Evolutionary conservation across 1,140 invertebrate genomes (phyloP).

Genomic region (Sinella curviseta): DNA sequence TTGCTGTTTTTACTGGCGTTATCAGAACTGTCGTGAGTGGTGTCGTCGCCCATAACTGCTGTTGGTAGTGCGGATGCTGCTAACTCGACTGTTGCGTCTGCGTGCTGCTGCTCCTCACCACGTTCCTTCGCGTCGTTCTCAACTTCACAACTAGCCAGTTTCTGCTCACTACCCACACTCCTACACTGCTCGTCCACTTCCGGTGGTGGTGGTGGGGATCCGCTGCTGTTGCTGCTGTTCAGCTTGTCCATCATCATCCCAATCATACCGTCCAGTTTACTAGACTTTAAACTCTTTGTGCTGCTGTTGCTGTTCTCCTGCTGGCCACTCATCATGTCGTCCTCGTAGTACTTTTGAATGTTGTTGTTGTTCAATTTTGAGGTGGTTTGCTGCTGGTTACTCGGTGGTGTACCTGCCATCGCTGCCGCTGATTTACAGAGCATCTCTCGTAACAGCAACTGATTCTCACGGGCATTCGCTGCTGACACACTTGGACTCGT

Average conservation of each 20-base stretch:
- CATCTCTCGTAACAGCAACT: conserved; percentile 44
- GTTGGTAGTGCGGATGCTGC: neutral
- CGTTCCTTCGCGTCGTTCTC: neutral
- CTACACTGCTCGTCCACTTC: too few species aligned
- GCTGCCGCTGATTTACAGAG: conserved; percentile 34
- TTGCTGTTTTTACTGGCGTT: neutral
- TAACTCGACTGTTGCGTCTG: conserved; percentile 2
- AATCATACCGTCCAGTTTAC: conserved; percentile 1
- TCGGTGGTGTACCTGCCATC: neutral
- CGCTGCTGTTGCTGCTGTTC: neutral
- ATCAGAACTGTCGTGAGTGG: neutral
- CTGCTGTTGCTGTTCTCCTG: too few species aligned
- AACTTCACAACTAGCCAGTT: too few species aligned
- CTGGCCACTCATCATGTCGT: too few species aligned
- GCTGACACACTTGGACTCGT: too few species aligned
- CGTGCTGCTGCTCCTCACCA: conserved; percentile 3
- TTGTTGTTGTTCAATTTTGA: conserved; percentile 40
- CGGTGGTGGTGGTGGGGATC: neutral
- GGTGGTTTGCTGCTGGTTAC: neutral
- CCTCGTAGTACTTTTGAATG: neutral
- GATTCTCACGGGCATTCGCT: conserved; percentile 5
- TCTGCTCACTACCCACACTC: too few species aligned
- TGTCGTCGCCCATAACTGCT: neutral
- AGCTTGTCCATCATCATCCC: conserved; percentile 1
- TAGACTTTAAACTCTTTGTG: too few species aligned